Evolutionary conservation across 2,113 vertebrate species (phyloP).

Genomic region (Cacatua alba): DNA sequence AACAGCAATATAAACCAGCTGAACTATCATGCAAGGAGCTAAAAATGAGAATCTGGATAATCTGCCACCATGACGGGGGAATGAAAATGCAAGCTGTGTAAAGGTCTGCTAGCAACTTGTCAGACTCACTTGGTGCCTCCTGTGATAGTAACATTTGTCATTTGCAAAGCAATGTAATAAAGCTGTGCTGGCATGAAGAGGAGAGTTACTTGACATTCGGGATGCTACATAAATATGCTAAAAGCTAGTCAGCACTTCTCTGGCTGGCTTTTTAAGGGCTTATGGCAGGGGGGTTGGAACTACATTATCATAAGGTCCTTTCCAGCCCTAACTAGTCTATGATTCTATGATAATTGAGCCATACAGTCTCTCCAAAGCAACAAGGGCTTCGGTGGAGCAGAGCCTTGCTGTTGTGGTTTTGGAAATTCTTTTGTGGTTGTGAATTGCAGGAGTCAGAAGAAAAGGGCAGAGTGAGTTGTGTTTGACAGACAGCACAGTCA

Average conservation of each 20-base stretch:
- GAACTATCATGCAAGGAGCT: slow-evolving; percentile 16
- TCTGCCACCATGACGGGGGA: slow-evolving; percentile 33
- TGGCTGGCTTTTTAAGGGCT: background rate
- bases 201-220: background rate
- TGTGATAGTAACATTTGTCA: background rate
- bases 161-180: background rate
- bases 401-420: background rate
- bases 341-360: background rate
- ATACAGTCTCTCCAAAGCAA: background rate
- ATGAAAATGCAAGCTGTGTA: slow-evolving; percentile 29
- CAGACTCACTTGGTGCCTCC: background rate
- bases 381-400: background rate
- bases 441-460: background rate
- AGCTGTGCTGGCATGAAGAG: background rate
- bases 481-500: slow-evolving; percentile 7
- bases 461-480: background rate
- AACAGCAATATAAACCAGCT: background rate
- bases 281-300: background rate
- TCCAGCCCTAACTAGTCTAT: background rate
- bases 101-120: slow-evolving; percentile 33
- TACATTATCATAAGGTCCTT: background rate
- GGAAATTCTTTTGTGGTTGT: background rate
- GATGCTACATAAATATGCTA: background rate
- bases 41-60: slow-evolving; percentile 33
- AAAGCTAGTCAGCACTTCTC: background rate